Evolutionary conservation across 1,140 invertebrate genomes (phyloP), one percentile per base, ranked within the genome.

Genomic region (Monochamus saltuarius): DNA sequence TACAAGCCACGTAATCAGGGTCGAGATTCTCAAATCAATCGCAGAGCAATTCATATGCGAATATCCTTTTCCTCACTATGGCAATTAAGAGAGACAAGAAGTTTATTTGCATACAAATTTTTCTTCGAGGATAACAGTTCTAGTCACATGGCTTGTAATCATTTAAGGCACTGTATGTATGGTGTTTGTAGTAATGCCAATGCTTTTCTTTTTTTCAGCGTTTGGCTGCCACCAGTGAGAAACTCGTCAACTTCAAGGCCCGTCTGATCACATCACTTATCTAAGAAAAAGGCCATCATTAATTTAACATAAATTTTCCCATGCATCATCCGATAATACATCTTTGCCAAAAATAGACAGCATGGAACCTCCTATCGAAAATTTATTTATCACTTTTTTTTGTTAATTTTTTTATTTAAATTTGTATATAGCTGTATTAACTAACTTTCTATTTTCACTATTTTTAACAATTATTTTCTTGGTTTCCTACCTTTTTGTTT

Each of bases 221-320:
- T 72, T 82, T 92, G 72, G 90, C 90, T 42, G 89, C 90, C 73
- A 91, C 89, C 67, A 92, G 89, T 75, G 90, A 92, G 78, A 85
- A 89, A 77, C 88, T 92, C 80, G 90, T 92, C 70, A 92, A 92
- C 85, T 92, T 91, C 86, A 92, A 92, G 80, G 90, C 90, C 71
- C 85, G 89, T 83, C 82, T 92, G 64, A 89, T 92, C 77, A 92
- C 89, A 72, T 89, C 89, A 58, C 87, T 92, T 77, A 92, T 92
- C 76, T 92, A 91, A 68, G 11, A 50, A 62, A 55, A 64, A 57
- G 49, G 42, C 49, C 55, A 49, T 50, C n/a, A 42, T 42, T 42
- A 42, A 13, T 57, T 11, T 54, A n/a, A 56, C 37, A 40, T 29
- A 29, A 29, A 29, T 3, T 29, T 29, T 29, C 22, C 22, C 22